phyloP scores from a whole-genome alignment of 2,888 invertebrate genomes.

The Argyresthia goedartella region DNA sequence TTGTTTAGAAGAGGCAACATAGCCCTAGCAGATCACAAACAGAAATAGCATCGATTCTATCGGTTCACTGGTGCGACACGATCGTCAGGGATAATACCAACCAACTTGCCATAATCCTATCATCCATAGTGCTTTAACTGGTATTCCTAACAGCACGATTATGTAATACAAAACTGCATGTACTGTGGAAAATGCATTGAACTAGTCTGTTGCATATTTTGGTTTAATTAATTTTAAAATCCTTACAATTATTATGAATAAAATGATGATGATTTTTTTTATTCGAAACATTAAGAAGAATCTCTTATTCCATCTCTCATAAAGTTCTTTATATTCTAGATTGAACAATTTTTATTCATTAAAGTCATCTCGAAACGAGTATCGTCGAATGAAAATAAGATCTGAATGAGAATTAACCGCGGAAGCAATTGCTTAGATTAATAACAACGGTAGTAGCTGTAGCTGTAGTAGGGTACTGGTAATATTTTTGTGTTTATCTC shows the following conservation, averaged over 20 bases:
- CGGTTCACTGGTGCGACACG: neutral
- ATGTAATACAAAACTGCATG: too few species aligned
- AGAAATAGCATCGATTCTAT: neutral
- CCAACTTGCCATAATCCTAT: slow-evolving; percentile 2
- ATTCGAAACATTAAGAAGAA: too few species aligned
- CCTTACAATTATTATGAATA: too few species aligned
- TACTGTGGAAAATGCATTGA: too few species aligned
- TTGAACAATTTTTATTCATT: too few species aligned
- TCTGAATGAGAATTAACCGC: slow-evolving; percentile 28
- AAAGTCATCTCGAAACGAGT: slow-evolving; percentile 6
- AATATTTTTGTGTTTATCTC: slow-evolving; percentile 61
- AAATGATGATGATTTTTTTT: too few species aligned
- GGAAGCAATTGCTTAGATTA: slow-evolving; percentile 32
- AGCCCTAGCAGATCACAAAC: neutral
- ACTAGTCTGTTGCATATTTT: too few species aligned
- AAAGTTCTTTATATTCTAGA: too few species aligned
- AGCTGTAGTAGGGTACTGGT: slow-evolving; percentile 41
- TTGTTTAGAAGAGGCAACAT: neutral
- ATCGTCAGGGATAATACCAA: neutral
- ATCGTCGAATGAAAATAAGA: slow-evolving; percentile 15
- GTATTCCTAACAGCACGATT: too few species aligned
- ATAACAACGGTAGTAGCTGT: slow-evolving; percentile 42
- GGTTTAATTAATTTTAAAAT: too few species aligned
- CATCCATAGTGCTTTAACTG: slow-evolving; percentile 2
- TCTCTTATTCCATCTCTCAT: too few species aligned